Evolutionary conservation across 2,888 invertebrate species (phyloP), one percentile per base, ranked within the genome.

Genomic region (Lepidochitona cinerea): DNA sequence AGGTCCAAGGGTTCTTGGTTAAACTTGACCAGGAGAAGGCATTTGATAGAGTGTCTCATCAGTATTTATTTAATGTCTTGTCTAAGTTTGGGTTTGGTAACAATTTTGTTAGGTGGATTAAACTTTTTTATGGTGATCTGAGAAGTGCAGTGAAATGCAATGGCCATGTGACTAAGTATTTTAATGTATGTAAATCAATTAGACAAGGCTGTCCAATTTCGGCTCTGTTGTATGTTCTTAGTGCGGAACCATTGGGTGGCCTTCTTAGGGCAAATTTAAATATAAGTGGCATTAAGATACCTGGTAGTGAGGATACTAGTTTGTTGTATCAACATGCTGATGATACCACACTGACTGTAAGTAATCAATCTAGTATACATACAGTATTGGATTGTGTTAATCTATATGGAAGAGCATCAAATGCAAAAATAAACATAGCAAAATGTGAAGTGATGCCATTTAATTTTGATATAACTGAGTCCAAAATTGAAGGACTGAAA

Each of bases 11-110:
- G 35, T 67, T 68, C 37, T 78, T 81, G 54, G 75, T 81, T 37
- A 59, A 49, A 70, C 36, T 81, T 36, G 82, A 83, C 64, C 83
- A 82, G 69, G 78, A 77, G 59, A 83, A 82, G 49, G 81, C 80
- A 0, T 82, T 82, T 52, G 80, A 82, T 67, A 71, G 80, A 54
- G 81, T 81, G 14, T 71, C 72, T 29, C 77, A 78, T 70, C 53
- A 70, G 14, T 81, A 75, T 71, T n/a, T 81, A n/a, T 77, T 75
- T 74, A 71, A 79, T 59, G 68, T 72, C 6, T 65, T 83, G 33
- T 2, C 66, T 6, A 37, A 72, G 7, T 81, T 79, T 72, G 79
- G 79, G n/a, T 80, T 83, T 77, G 68, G 75, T 35, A 32, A 71
- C n/a, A 64, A 71, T 52, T 77, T 82, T 33, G 71, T 78, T 32